A percentile compares a stretch with the other conserved stretches of the same genome.
Conservation (phyloP, 2,113 vertebrate genomes). For the Laterallus jamaicensis region DNA sequence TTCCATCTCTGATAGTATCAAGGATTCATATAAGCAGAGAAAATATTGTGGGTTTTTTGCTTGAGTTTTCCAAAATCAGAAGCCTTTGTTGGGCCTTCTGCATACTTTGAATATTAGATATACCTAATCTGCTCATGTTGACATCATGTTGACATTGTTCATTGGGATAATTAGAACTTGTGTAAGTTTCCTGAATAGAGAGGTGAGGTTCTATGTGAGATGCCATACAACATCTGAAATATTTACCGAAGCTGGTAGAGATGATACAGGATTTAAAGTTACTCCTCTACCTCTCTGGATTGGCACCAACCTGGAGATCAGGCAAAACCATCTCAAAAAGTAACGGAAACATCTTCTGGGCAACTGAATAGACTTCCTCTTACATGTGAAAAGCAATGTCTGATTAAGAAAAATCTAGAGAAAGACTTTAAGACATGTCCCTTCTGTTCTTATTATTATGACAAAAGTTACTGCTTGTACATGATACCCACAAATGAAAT, state of each 20-base stretch:
- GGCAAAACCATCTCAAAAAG: not conserved
- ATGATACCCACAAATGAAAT: not conserved
- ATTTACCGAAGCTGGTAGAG: not conserved
- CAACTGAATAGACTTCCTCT: not conserved
- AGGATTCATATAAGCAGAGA: not conserved
- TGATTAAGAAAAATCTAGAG: not conserved
- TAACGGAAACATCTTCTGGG: not conserved
- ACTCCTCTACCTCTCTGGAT: not conserved
- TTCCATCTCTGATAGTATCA: not conserved
- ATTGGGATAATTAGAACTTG: not conserved
- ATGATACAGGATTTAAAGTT: not conserved
- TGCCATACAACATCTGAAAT: not conserved
- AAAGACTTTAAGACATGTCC: not conserved
- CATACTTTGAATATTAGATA: not conserved
- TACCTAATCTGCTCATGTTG: not conserved
- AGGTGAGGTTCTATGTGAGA: not conserved
- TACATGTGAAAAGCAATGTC: not conserved
- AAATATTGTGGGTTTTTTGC: not conserved
- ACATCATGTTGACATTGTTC: not conserved
- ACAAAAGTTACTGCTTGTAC: not conserved
- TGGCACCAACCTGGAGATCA: not conserved
- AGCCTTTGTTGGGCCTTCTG: not conserved
- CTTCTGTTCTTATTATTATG: not conserved
- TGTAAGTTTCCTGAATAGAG: not conserved
- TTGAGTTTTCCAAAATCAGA: not conserved